Evolutionary conservation across 1,140 invertebrate genomes (phyloP).

Genomic region (Mesaphorura yosii): DNA sequence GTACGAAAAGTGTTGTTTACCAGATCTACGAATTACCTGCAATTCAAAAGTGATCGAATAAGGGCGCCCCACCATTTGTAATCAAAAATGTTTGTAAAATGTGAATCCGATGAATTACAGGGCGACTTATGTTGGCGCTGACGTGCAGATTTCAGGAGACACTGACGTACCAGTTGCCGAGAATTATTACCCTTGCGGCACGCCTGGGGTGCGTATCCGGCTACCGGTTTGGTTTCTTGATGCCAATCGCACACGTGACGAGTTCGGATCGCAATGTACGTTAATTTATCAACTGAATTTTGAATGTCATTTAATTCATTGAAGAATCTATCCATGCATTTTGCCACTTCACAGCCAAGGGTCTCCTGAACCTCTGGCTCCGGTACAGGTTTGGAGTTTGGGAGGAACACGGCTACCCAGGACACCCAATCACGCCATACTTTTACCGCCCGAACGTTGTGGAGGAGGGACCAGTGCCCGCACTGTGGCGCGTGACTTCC

Average conservation of each 20-base stretch:
- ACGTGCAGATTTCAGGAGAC: slow-evolving; percentile 15
- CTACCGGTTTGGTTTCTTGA: slow-evolving; percentile 20
- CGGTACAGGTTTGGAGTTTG: slow-evolving; percentile 21
- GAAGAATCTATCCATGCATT: neutral
- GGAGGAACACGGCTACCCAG: slow-evolving; percentile 25
- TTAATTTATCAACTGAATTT: too few species aligned
- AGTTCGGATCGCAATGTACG: slow-evolving; percentile 20
- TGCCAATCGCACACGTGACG: neutral
- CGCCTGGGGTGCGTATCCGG: slow-evolving; percentile 19
- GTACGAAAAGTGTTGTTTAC: too few species aligned
- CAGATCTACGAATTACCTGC: too few species aligned
- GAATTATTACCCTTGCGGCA: slow-evolving; percentile 21
- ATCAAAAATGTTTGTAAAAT: too few species aligned
- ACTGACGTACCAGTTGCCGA: slow-evolving; percentile 9
- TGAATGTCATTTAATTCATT: neutral
- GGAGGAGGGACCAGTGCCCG: slow-evolving; percentile 15
- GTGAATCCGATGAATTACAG: too few species aligned
- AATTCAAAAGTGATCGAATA: too few species aligned
- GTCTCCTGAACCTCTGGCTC: slow-evolving; percentile 17
- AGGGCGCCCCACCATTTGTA: too few species aligned
- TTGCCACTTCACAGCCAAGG: slow-evolving; percentile 10
- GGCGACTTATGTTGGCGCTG: slow-evolving; percentile 10
- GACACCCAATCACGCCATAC: slow-evolving; percentile 20
- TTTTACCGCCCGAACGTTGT: slow-evolving; percentile 16
- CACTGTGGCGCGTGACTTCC: slow-evolving; percentile 5